phyloP scores from a whole-genome alignment of 1,140 invertebrate species.

The Orchesella cincta region DNA sequence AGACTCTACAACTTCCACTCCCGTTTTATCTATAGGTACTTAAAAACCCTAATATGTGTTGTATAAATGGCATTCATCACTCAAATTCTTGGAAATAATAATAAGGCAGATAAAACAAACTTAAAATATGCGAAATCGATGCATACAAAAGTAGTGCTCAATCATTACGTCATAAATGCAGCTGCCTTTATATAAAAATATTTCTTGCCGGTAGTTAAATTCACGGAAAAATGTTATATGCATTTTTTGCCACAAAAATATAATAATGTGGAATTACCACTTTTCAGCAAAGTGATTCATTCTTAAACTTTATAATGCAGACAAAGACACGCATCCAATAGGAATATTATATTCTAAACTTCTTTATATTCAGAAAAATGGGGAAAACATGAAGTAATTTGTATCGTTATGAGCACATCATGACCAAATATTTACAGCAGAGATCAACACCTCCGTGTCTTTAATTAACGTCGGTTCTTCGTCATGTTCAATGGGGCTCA shows the following conservation, averaged over 20 bases:
- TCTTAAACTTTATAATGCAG: background rate
- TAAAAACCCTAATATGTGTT: no score
- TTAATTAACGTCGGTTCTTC: conserved; percentile 25
- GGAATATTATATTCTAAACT: background rate
- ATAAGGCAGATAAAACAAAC: no score
- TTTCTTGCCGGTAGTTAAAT: background rate
- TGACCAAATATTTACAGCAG: conserved; percentile 13
- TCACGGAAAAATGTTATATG: background rate
- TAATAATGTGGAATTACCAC: conserved; percentile 14
- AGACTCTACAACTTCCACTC: no score
- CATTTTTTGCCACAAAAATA: background rate
- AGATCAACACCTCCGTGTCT: conserved; percentile 21
- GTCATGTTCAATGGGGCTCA: background rate
- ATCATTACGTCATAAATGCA: no score
- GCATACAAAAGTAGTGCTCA: no score
- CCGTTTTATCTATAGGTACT: no score
- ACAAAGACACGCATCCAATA: background rate
- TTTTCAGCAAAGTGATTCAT: conserved; percentile 23
- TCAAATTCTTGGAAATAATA: no score
- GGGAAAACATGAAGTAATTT: conserved; percentile 1
- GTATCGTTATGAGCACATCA: conserved; percentile 6
- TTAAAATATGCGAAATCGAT: no score
- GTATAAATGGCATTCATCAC: no score
- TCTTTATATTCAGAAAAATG: background rate
- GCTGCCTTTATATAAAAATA: no score